Base-by-base conservation (phyloP, 2,113 vertebrate species). In the Mustelus asterias region DNA sequence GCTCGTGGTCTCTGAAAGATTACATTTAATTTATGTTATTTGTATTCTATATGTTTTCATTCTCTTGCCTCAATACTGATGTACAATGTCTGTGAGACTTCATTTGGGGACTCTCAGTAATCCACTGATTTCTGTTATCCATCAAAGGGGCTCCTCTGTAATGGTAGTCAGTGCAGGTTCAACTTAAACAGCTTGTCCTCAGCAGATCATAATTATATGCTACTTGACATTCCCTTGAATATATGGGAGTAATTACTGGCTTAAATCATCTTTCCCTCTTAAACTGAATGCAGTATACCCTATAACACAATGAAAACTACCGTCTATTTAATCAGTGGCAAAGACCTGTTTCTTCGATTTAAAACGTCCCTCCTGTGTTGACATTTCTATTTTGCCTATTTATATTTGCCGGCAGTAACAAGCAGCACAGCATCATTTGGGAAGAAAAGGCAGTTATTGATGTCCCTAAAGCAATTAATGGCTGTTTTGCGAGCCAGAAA, bases 351-450 rank as follows among this genome's bases (percentile, higher is more conserved):
- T 65, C 16, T 16, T 63, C 29, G 13, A 33, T 92, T 60, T 92
- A 60, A 92, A 88, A 92, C 0, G 11, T 18, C 14, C 58, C 58
- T 18, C 29, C 88, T 7, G 11, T 60, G 29, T 29, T 92, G 88
- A n/a, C 88, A 60, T 92, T 92, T 92, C 44, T 11, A 65, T 37
- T 92, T 92, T 92, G 89, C n/a, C 29, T 20, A 65, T 65, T 92
- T 92, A n/a, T 92, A 65, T 92, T 63, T n/a, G 89, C 22, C 33
- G 16, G 63, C 7, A 54, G 44, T 65, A 93, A 65, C 89, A 67
- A 93, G 89, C 33, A 37, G 60, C 16, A 93, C 33, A 63, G 6
- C 58, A 93, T 83, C 37, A 41, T 37, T n/a, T 22, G 88, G 26
- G 29, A n/a, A 37, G 60, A 41, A 93, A 65, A 93, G 89, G 60